These are phyloP conservation scores for Diplazon laetatorius DNA, from an alignment of 2,888 invertebrate species.

Conservation along the genomic window DNA sequence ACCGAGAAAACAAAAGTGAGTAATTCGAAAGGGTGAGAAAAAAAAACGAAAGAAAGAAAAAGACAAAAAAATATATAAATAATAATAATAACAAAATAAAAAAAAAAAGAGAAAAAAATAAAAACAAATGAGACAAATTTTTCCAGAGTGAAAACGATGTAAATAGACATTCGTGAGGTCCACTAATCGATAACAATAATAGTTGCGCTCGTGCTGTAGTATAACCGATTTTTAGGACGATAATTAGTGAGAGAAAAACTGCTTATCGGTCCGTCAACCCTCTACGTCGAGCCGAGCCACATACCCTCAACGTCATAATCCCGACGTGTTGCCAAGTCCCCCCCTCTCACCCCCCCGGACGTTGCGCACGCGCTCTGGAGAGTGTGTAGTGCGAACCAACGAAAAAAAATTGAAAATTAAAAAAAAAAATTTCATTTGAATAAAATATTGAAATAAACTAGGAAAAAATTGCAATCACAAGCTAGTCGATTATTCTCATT, in stretches of 20 bases:
- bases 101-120: background rate
- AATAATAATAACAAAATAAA: conserved; percentile 1
- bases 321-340: conserved; percentile 40
- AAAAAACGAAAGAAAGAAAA: background rate
- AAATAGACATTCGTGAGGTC: conserved; percentile 65
- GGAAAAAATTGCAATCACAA: conserved; percentile 38
- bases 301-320: conserved; percentile 19
- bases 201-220: conserved; percentile 63
- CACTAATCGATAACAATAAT: conserved; percentile 65
- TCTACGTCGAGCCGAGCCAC: conserved; percentile 54
- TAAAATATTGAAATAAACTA: conserved; percentile 41
- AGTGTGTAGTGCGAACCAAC: conserved; percentile 21
- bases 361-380: conserved; percentile 29
- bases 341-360: too few relatives aligned
- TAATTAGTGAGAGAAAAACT: conserved; percentile 47
- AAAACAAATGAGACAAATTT: too few relatives aligned
- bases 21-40: too few relatives aligned
- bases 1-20: too few relatives aligned
- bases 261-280: conserved; percentile 54
- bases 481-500: conserved; percentile 60
- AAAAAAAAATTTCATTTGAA: conserved; percentile 40
- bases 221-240: conserved; percentile 62
- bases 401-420: conserved; percentile 48
- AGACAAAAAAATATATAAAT: conserved; percentile 17
- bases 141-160: conserved; percentile 39